Base-by-base conservation (phyloP, 1,140 invertebrate genomes). In the Akabosia matsudoensis region DNA sequence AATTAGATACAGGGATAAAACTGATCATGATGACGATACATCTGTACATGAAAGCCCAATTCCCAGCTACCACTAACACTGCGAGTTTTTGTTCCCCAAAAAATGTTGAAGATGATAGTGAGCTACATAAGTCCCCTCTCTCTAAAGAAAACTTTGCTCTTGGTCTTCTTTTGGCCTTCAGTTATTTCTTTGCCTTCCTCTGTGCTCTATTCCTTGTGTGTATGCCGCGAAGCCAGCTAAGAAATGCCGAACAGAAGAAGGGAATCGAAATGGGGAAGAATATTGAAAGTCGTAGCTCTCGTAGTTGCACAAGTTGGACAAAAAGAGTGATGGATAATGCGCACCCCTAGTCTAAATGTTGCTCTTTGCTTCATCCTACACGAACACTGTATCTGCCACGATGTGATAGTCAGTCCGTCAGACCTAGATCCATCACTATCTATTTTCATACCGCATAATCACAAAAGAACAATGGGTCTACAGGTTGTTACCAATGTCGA, bases 71-170 rank as follows among this genome's bases (percentile, higher is more conserved):
- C 3, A 56, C 54, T 3, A 56, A 10, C 10, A 7, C 61, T 30
- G 61, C 28, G 1, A 67, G 28, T 67, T 67, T 67, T 67, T 30
- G 26, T 67, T 31, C 61, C 61, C 28, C 24, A 67, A 22, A 16
- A 31, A 31, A 30, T 67, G 61, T 30, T 24, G 26, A 31, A 67
- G 61, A 67, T n/a, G n/a, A n/a, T n/a, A n/a, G n/a, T n/a, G n/a
- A n/a, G 24, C 1, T 67, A 31, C 22, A 67, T n/a, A 67, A 31
- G 61, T 67, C 30, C 61, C 61, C 61, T 45, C 37, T n/a, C n/a
- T 67, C 28, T 24, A 67, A 67, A 67, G 61, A 67, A 67, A 56
- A 67, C 61, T 30, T 31, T 61, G 14, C 13, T 7, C 54, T 61
- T 61, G 14, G 54, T 7, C 54, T 61, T 61, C 54, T 24, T 14